Conservation (phyloP, 2,888 invertebrate species). For the Lasiommata megera region DNA sequence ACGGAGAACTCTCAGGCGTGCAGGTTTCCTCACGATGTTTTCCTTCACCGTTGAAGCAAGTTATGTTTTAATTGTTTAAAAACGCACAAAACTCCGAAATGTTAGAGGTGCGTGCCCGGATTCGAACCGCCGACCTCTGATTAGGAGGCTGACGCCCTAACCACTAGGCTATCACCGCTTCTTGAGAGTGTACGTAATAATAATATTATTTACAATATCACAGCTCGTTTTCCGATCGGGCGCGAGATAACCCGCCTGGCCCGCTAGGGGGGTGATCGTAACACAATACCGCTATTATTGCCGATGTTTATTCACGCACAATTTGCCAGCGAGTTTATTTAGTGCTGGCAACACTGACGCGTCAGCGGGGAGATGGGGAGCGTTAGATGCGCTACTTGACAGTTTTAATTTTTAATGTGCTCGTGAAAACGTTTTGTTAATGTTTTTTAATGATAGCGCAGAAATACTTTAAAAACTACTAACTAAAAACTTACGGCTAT, state of each 20-base stretch:
- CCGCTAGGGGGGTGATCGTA: conserved; percentile 47
- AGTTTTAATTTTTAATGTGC: conserved; percentile 32
- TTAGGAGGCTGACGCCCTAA: too few relatives aligned
- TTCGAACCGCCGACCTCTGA: too few relatives aligned
- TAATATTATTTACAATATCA: conserved; percentile 18
- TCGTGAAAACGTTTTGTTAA: conserved; percentile 1
- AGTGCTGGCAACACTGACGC: conserved; percentile 64
- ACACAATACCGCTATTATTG: conserved; percentile 76
- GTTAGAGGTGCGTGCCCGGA: too few relatives aligned
- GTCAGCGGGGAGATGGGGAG: conserved; percentile 26
- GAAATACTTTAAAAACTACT: too few relatives aligned
- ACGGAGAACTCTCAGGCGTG: too few relatives aligned
- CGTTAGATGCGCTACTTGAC: conserved; percentile 15
- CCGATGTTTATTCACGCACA: conserved; percentile 76
- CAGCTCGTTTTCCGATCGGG: conserved; percentile 37
- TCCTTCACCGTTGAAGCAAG: too few relatives aligned
- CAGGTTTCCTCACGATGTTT: too few relatives aligned
- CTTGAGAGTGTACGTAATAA: not conserved
- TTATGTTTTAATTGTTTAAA: too few relatives aligned
- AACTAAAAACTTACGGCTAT: too few relatives aligned
- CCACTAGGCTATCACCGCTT: too few relatives aligned
- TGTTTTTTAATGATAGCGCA: not conserved
- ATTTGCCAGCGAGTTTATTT: conserved; percentile 75
- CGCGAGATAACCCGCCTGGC: too few relatives aligned
- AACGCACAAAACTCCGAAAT: too few relatives aligned